phyloP scores from a whole-genome alignment of 2,888 invertebrate species.

The Blomia tropicalis region DNA sequence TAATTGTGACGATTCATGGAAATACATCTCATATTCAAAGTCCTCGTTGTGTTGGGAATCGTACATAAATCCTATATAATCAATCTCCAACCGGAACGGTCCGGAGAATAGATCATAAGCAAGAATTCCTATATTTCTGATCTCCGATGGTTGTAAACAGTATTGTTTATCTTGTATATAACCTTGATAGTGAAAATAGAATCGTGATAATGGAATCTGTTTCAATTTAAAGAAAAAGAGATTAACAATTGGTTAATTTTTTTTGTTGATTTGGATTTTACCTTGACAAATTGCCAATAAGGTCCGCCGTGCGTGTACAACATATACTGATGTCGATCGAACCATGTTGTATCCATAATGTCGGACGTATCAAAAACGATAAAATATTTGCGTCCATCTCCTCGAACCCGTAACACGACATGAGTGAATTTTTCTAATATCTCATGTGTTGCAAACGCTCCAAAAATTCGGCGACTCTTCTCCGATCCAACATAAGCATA shows the following conservation, averaged over 20 bases:
- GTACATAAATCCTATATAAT: slow-evolving; percentile 69
- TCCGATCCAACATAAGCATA: slow-evolving; percentile 5
- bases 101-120: slow-evolving; percentile 63
- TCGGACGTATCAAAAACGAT: slow-evolving; percentile 51
- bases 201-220: slow-evolving; percentile 85
- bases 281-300: slow-evolving; percentile 85
- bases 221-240: slow-evolving; percentile 39
- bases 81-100: slow-evolving; percentile 72
- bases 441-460: not conserved
- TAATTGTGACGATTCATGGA: slow-evolving; percentile 5
- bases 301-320: slow-evolving; percentile 91
- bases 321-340: slow-evolving; percentile 67
- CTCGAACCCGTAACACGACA: slow-evolving; percentile 60
- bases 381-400: slow-evolving; percentile 81
- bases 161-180: slow-evolving; percentile 64
- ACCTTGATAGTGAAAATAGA: slow-evolving; percentile 53
- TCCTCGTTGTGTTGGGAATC: slow-evolving; percentile 65
- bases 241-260: slow-evolving; percentile 7
- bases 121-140: slow-evolving; percentile 65
- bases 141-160: slow-evolving; percentile 44
- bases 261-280: no score
- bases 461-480: slow-evolving; percentile 8
- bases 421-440: slow-evolving; percentile 71
- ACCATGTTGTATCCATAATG: slow-evolving; percentile 60
- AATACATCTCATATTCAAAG: slow-evolving; percentile 85